Conservation (phyloP, 2,113 vertebrate genomes). For the Mystacornis crossleyi region DNA sequence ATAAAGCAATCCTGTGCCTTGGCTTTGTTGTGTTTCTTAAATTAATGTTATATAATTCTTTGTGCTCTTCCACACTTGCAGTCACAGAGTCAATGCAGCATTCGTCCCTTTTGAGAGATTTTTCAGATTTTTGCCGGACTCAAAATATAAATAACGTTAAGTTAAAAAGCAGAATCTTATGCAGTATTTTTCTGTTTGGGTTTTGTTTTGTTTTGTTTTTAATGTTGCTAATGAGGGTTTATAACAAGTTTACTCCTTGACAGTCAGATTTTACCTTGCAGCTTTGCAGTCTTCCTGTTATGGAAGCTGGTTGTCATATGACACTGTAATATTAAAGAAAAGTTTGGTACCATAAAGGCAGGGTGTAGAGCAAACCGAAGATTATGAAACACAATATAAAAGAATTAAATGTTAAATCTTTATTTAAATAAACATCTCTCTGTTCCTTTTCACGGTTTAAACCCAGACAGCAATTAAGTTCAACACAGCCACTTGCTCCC, state of each 20-base stretch:
- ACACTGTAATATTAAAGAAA: not conserved
- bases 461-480: not conserved
- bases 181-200: not conserved
- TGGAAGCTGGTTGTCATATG: not conserved
- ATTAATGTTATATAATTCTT: slow-evolving; percentile 14
- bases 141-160: not conserved
- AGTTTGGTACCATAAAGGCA: not conserved
- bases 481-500: not conserved
- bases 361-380: not conserved
- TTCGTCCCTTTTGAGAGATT: not conserved
- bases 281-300: not conserved
- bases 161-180: not conserved
- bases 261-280: not conserved
- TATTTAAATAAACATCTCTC: not conserved
- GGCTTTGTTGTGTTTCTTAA: not conserved
- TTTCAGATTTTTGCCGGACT: not conserved
- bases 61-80: slow-evolving; percentile 20
- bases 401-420: not conserved
- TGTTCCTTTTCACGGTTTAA: not conserved
- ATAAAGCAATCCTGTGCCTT: not conserved
- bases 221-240: not conserved
- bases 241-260: not conserved
- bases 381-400: not conserved
- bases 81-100: not conserved
- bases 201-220: not conserved